Conservation (phyloP, 2,888 invertebrate species). For the Eupeodes latifasciatus region DNA sequence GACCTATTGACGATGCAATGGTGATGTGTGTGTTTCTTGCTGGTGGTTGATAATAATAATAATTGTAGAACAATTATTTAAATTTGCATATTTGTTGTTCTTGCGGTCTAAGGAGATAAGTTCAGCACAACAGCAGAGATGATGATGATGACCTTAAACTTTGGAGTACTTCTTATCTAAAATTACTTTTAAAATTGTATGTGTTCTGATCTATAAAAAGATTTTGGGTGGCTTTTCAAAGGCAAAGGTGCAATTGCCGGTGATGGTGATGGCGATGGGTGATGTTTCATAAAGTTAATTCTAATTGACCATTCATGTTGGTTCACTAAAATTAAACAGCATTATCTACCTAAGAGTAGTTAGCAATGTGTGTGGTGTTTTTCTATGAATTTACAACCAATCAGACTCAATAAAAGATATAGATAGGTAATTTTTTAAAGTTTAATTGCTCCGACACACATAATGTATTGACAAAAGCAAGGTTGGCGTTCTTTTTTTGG, state of each 20-base stretch:
- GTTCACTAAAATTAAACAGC: not conserved
- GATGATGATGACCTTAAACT: constrained; percentile 44
- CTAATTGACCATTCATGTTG: constrained; percentile 21
- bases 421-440: no score
- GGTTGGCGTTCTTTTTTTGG: no score
- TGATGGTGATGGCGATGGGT: not conserved
- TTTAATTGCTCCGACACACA: no score
- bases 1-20: not conserved
- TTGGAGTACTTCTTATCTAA: not conserved
- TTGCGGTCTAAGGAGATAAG: not conserved
- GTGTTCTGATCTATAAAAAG: not conserved
- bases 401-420: no score
- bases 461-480: no score
- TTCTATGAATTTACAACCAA: not conserved
- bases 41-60: not conserved
- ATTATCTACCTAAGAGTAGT: no score
- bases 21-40: not conserved
- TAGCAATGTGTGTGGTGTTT: not conserved
- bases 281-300: constrained; percentile 12
- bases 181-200: not conserved
- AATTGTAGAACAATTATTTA: not conserved
- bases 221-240: not conserved
- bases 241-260: not conserved
- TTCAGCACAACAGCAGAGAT: constrained; percentile 13
- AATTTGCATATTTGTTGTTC: not conserved